Evolutionary conservation across 2,113 vertebrate species (phyloP).

Genomic region (Cercocebus atys): DNA sequence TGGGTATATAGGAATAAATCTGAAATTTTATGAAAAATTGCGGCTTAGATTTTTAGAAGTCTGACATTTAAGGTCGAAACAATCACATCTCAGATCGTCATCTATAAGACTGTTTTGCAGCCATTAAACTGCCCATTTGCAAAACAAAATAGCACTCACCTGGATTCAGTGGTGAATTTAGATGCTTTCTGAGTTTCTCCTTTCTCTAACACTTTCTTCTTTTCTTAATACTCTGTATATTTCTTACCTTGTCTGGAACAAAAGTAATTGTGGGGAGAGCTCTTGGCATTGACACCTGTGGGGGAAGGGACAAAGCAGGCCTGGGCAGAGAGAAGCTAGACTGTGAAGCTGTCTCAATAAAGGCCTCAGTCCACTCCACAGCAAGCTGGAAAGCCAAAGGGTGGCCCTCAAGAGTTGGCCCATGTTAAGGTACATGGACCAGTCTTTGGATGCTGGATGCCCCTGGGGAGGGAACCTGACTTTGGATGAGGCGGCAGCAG

Average conservation of each 20-base stretch:
- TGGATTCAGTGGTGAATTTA: background rate
- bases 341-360: background rate
- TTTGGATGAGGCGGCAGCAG: background rate
- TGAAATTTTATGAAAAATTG: background rate
- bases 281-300: background rate
- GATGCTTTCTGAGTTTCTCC: background rate
- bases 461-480: background rate
- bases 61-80: background rate
- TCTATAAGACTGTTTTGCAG: background rate
- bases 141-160: background rate
- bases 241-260: background rate
- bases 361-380: too few relatives aligned
- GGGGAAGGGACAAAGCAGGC: background rate
- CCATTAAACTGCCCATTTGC: background rate
- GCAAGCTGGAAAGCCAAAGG: background rate
- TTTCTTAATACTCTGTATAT: background rate
- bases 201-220: background rate
- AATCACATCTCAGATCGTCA: background rate
- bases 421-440: too few relatives aligned
- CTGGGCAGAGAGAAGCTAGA: background rate
- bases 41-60: background rate
- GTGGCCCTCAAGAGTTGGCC: background rate
- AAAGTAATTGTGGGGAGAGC: background rate
- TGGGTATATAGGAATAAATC: background rate
- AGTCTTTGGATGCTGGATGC: background rate